phyloP scores from a whole-genome alignment of 2,113 vertebrate genomes.

The Oriolus oriolus region DNA sequence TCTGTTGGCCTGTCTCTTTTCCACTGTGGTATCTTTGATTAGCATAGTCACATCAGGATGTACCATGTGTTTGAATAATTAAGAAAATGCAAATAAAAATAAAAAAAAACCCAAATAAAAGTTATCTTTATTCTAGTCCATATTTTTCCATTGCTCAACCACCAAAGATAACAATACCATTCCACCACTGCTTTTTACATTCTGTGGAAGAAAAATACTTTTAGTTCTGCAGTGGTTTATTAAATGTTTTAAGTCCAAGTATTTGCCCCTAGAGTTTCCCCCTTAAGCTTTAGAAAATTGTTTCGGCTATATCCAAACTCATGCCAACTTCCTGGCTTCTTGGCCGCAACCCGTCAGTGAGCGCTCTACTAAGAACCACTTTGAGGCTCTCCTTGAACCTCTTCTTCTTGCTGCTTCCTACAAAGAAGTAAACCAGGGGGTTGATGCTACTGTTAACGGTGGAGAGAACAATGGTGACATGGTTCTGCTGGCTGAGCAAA shows the following conservation, averaged over 20 bases:
- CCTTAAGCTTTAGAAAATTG: constrained; percentile 51
- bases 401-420: constrained; percentile 76
- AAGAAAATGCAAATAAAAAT: neutral
- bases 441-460: constrained; percentile 76
- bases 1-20: constrained; percentile 49
- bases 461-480: constrained; percentile 67
- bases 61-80: constrained; percentile 39
- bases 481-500: constrained; percentile 55
- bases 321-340: constrained; percentile 45
- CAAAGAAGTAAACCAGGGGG: constrained; percentile 77
- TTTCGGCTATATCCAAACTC: constrained; percentile 46
- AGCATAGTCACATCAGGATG: constrained; percentile 11
- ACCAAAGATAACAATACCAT: neutral
- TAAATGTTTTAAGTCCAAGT: neutral
- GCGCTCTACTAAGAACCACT: constrained; percentile 73
- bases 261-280: neutral
- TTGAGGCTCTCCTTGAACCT: constrained; percentile 74
- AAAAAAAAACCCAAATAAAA: neutral
- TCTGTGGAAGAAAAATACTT: neutral
- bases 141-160: constrained; percentile 34
- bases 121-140: constrained; percentile 47
- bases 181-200: constrained; percentile 3
- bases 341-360: constrained; percentile 65
- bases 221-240: neutral
- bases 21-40: constrained; percentile 20